These are phyloP conservation scores for Epinotia demarniana DNA, from an alignment of 2,888 invertebrate species.

Conservation along the genomic window DNA sequence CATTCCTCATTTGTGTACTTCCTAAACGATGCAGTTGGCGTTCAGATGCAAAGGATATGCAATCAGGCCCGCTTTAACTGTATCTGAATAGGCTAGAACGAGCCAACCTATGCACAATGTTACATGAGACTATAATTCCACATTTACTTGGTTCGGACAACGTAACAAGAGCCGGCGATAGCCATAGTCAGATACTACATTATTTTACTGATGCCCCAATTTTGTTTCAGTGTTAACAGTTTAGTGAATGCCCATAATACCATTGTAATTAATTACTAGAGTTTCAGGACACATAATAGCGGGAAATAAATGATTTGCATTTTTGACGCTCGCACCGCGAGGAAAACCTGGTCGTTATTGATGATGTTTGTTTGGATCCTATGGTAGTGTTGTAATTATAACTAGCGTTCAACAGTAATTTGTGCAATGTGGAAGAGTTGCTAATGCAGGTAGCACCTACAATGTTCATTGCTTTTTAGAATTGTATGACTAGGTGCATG, in stretches of 20 bases:
- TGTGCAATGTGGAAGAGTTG: conserved; percentile 14
- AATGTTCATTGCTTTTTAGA: neutral
- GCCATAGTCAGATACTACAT: neutral
- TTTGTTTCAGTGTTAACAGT: conserved; percentile 38
- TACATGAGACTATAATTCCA: conserved; percentile 48
- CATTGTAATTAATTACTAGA: conserved; percentile 42
- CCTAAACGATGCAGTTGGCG: conserved; percentile 66
- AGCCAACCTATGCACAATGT: conserved; percentile 58
- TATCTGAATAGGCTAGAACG: conserved; percentile 64
- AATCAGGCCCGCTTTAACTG: conserved; percentile 71
- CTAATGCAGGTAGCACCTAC: conserved; percentile 15
- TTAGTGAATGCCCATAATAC: conserved; percentile 40
- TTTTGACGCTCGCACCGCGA: conserved; percentile 27
- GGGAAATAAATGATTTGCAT: conserved; percentile 36
- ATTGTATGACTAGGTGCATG: neutral
- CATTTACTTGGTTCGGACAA: conserved; percentile 8
- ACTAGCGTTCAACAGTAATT: conserved; percentile 23
- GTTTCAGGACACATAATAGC: conserved; percentile 25
- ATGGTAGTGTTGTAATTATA: conserved; percentile 9
- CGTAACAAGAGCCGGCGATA: conserved; percentile 13
- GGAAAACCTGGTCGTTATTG: conserved; percentile 14
- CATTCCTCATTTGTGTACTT: conserved; percentile 44
- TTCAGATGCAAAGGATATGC: conserved; percentile 62
- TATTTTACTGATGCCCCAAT: conserved; percentile 6
- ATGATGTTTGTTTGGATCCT: conserved; percentile 13